Evolutionary conservation across 2,888 invertebrate genomes (phyloP), one percentile per base, ranked within the genome.

Genomic region (Chorisops tibialis): DNA sequence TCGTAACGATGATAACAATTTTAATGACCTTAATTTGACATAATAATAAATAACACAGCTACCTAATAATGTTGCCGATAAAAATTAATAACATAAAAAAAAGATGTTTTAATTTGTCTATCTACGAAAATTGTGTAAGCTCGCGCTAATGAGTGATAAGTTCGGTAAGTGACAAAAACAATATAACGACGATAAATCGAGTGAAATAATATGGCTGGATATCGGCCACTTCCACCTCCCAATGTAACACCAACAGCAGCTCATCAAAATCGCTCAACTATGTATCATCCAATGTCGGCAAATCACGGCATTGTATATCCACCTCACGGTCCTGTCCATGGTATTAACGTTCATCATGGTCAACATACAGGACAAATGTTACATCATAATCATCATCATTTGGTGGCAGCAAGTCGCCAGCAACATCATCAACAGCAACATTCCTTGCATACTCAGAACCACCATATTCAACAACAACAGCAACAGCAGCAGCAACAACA

Each of bases 271-370:
- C 60, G 63, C 14, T 39, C 63, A 24, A 72, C 77, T 14, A 76
- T 77, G 76, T 75, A 73, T 67, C 76, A 77, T 63, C 75, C 75
- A 24, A 74, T 74, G 67, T 47, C 61, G 38, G 45, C 56, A n/a
- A 77, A 77, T 70, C 76, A 77, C 68, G 75, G 77, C 69, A 74
- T 78, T 69, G 73, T 77, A 66, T 77, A 78, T 75, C 77, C 77
- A 68, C 73, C 76, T 69, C 77, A 77, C 68, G 76, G 75, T 67
- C 73, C 75, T 39, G 75, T 77, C 67, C 77, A 78, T 69, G 76
- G 75, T 66, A 70, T 77, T 63, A 59, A 45, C 54, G 45, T 62
- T n/a, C 62, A 63, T 48, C 74, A 70, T 66, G 75, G 73, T 67
- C 75, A 76, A 49, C 71, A 75, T 64, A 70, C 73, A 22, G 60